A percentile compares a stretch with the other conserved stretches of the same genome.
Evolutionary conservation across 2,888 invertebrate species (phyloP).

Genomic region (Tenthredo notha): DNA sequence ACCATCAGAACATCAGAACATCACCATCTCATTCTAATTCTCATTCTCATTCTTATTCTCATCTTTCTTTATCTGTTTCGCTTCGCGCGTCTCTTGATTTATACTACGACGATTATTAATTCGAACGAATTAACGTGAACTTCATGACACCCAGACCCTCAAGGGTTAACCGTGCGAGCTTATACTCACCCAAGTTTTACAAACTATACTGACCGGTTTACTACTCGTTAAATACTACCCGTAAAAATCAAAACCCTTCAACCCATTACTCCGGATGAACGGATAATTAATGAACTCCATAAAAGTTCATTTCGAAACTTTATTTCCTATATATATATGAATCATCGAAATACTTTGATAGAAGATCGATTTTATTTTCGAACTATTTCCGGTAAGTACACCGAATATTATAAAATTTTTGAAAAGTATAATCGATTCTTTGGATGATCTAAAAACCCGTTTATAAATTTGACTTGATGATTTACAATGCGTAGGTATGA

Average conservation of each 20-base stretch:
- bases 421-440: not conserved
- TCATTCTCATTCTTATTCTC: slow-evolving; percentile 29
- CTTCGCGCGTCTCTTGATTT: slow-evolving; percentile 70
- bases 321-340: too few relatives aligned
- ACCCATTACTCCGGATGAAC: not conserved
- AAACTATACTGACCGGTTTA: not conserved
- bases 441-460: not conserved
- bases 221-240: slow-evolving; percentile 9
- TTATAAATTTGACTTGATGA: not conserved
- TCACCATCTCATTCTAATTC: slow-evolving; percentile 21
- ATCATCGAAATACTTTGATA: too few relatives aligned
- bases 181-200: not conserved
- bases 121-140: slow-evolving; percentile 76
- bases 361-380: too few relatives aligned
- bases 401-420: too few relatives aligned
- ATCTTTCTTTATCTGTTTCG: slow-evolving; percentile 39
- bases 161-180: slow-evolving; percentile 65
- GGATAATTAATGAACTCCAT: not conserved
- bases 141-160: slow-evolving; percentile 68
- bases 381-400: not conserved
- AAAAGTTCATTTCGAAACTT: too few relatives aligned
- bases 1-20: not conserved
- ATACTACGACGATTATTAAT: slow-evolving; percentile 73
- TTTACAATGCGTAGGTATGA: not conserved
- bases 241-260: slow-evolving; percentile 4